Base-by-base conservation (phyloP, 2,797 vertebrate species). In the Salarias fasciatus region DNA sequence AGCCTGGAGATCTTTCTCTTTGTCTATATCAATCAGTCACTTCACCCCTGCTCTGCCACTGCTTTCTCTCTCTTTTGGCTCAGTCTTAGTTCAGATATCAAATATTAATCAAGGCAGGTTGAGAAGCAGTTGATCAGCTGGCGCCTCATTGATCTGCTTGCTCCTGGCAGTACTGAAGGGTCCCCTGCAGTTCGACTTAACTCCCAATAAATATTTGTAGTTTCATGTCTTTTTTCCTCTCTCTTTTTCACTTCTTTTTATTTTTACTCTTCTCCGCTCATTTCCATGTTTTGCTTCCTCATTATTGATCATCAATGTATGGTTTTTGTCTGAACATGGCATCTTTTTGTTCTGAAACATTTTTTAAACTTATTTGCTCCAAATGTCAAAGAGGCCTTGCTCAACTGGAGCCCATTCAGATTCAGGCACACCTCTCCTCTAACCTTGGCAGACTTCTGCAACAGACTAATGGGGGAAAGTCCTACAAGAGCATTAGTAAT, bases 41-140 rank as follows among this genome's bases (percentile, higher is more conserved):
- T 46, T 51, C 13, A 36, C 54, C 51, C 48, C 46, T 67, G 51
- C 11, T 11, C 40, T 51, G 36, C 28, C 43, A 11, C 33, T 60
- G 40, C 8, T 28, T 47, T 42, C 47, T 42, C 41, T 44, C 62
- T 70, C 62, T 14, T 13, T 50, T 52, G 46, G 66, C 72, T 68
- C 47, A 69, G 46, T 74, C 69, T 71, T 60, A 63, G 72, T 86
- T 76, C 71, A 79, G 66, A 80, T 78, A 85, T 86, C 53, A 86
- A 87, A 85, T 80, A 85, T 85, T 83, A 79, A 86, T 82, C 47
- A 63, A 56, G 60, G 60, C 18, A 24, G 18, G 18, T 24, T 24
- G 18, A 24, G 18, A 57, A 69, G 61, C 48, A 75, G 67, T 79
- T 79, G 83, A 88, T 88, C 69, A 77, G 46, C 69, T 75, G 77